These are phyloP conservation scores for Acrobasis suavella DNA, from an alignment of 2,888 invertebrate genomes.

Conservation along the genomic window DNA sequence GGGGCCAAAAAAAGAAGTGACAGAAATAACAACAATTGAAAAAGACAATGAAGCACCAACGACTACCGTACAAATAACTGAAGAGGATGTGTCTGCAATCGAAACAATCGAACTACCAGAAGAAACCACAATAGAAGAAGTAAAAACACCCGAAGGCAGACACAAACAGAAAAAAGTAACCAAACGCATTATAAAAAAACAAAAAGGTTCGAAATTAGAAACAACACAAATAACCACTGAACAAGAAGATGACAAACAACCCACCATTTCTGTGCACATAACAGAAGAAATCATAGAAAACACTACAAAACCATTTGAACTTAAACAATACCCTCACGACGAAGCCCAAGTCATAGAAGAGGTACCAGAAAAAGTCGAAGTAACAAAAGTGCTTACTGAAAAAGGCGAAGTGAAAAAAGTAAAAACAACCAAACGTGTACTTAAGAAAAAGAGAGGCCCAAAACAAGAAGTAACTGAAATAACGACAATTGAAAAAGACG, in stretches of 20 bases:
- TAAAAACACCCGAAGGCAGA: constrained; percentile 40
- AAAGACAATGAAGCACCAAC: constrained; percentile 38
- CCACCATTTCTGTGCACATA: constrained; percentile 36
- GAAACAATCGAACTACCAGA: constrained; percentile 38
- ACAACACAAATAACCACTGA: constrained; percentile 37
- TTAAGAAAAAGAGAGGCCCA: constrained; percentile 59
- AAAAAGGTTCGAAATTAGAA: constrained; percentile 44
- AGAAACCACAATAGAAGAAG: constrained; percentile 47
- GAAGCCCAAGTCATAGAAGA: constrained; percentile 37
- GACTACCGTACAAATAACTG: constrained; percentile 30
- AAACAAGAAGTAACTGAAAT: constrained; percentile 55
- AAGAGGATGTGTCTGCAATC: constrained; percentile 29
- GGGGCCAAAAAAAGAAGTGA: constrained; percentile 31
- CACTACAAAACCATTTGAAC: constrained; percentile 32
- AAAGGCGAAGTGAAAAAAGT: constrained; percentile 35
- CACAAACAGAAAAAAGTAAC: constrained; percentile 40
- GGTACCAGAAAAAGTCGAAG: constrained; percentile 37
- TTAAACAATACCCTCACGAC: constrained; percentile 27
- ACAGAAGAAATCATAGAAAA: constrained; percentile 33
- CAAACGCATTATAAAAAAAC: constrained; percentile 46
- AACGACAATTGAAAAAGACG: constrained; percentile 34
- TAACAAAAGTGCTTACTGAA: too few relatives aligned
- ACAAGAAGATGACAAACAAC: constrained; percentile 34
- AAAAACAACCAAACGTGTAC: constrained; percentile 41
- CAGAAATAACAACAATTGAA: constrained; percentile 30